Percentiles rank a stretch among this genome's conserved stretches.
Evolutionary conservation across 2,113 vertebrate species (phyloP).

Genomic region (Thermophis baileyi): DNA sequence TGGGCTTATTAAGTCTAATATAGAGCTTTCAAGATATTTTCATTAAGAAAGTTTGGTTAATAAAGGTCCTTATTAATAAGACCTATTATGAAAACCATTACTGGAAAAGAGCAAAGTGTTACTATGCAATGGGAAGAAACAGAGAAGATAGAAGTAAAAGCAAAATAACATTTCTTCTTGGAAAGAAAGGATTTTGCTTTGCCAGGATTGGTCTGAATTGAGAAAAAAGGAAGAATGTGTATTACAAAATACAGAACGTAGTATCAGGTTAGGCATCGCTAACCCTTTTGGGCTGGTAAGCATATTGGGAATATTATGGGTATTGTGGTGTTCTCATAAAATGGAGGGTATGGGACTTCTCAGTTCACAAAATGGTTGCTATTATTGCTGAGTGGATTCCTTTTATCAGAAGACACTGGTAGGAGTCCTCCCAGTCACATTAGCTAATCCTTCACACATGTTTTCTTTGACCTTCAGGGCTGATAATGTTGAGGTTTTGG

Average conservation of each 20-base stretch:
- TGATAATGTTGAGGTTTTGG: not conserved
- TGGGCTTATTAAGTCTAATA: slow-evolving; percentile 8
- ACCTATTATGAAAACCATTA: slow-evolving; percentile 16
- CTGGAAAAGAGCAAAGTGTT: slow-evolving; percentile 19
- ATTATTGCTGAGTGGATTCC: not conserved
- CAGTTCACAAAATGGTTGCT: not conserved
- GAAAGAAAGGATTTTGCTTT: not conserved
- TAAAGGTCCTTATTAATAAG: not conserved
- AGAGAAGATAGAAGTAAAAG: accelerated
- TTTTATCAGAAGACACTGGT: not conserved
- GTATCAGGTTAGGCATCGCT: not conserved
- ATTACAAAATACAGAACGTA: not conserved
- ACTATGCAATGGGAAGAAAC: slow-evolving; percentile 5
- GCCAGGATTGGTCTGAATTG: not conserved
- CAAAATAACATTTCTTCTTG: slow-evolving; percentile 11
- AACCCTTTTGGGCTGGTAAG: not conserved
- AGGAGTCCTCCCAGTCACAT: not conserved
- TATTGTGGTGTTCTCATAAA: not conserved
- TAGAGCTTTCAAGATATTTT: slow-evolving; percentile 24
- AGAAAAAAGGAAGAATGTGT: not conserved
- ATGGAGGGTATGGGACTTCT: not conserved
- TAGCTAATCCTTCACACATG: not conserved
- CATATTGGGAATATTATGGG: not conserved
- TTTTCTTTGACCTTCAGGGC: not conserved
- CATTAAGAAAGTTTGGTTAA: not conserved